Evolutionary conservation across 2,888 invertebrate genomes (phyloP), one percentile per base, ranked within the genome.

Genomic region (Electrophaes corylata): DNA sequence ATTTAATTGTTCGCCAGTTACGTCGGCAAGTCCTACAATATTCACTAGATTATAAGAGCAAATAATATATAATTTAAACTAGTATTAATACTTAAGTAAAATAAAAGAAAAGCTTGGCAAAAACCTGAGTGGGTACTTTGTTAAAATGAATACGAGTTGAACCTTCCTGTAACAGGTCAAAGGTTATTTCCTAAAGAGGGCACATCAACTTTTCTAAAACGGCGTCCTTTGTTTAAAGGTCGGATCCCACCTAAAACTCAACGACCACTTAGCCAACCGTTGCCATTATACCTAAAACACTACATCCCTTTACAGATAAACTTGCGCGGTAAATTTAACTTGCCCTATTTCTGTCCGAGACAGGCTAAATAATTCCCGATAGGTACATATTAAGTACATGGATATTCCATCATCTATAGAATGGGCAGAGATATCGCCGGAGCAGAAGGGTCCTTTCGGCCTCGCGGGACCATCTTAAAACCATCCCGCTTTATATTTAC

Each of bases 341-440:
- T 74, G 76, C 67, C 76, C 78, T 72, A 78, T 76, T 79, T 80
- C 79, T 79, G 82, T 82, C 79, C 70, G 71, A 78, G 79, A 75
- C 83, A 83, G 46, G 49, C 50, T 50, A 46, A 73, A 80, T 81
- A 76, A 80, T 79, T 81, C 78, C 77, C 80, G 71, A 83, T 85
- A 81, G 80, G 75, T 73, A 69, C 45, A n/a, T n/a, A n/a, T n/a
- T 53, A 53, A 58, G 74, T 78, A 83, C 82, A 83, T 67, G 79
- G 80, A 80, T 86, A 85, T 84, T 84, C 83, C 84, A 88, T 88
- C 88, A 86, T 84, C 80, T 77, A 72, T 70, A 75, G 82, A 84
- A 86, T 82, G 78, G 77, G 67, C 68, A 64, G 70, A 72, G 78
- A 78, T 81, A 80, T 81, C 83, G 77, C 71, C 74, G 73, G 74